Evolutionary conservation across 30 jellyfish, hydroid and myxozoan species (phyloP).

Genomic region (Sanderia malayensis): DNA sequence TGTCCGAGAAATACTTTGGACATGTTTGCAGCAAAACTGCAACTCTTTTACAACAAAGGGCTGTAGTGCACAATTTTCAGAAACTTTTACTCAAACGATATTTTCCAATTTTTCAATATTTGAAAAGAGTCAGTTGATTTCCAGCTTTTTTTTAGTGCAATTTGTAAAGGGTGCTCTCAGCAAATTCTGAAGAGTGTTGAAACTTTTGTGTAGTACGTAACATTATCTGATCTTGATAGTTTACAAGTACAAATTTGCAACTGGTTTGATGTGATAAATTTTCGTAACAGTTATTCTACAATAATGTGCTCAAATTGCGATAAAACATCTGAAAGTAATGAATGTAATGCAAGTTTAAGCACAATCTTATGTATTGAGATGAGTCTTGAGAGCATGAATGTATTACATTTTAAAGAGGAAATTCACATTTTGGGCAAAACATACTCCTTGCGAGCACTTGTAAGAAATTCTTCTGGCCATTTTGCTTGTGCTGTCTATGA

Average conservation of each 20-base stretch:
- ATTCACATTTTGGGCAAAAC: slow-evolving; percentile 2
- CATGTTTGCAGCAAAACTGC: slow-evolving; percentile 11
- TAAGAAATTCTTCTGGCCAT: slow-evolving; percentile 31
- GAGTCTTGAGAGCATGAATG: slow-evolving; percentile 17
- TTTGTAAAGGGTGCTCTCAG: slow-evolving; percentile 5
- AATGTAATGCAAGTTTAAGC: slow-evolving; percentile 15
- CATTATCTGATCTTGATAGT: slow-evolving; percentile 1
- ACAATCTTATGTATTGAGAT: slow-evolving; percentile 8
- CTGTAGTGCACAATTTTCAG: slow-evolving; percentile 36
- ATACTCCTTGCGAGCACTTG: slow-evolving; percentile 17
- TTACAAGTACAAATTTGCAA: background rate
- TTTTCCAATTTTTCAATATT: slow-evolving; percentile 6
- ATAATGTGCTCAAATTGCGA: slow-evolving; percentile 6
- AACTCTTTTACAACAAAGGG: slow-evolving; percentile 14
- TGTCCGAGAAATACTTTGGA: slow-evolving; percentile 22
- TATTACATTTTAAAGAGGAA: background rate
- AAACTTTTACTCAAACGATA: slow-evolving; percentile 8
- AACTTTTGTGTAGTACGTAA: slow-evolving; percentile 10
- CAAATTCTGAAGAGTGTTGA: background rate
- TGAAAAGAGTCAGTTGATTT: slow-evolving; percentile 10
- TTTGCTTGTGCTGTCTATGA: slow-evolving; percentile 22
- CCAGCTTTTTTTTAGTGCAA: slow-evolving; percentile 2
- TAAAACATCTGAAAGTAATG: background rate
- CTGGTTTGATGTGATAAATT: slow-evolving; percentile 13
- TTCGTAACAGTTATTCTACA: slow-evolving; percentile 3